phyloP scores from a whole-genome alignment of 2,113 vertebrate species.

The Hystrix brachyura region DNA sequence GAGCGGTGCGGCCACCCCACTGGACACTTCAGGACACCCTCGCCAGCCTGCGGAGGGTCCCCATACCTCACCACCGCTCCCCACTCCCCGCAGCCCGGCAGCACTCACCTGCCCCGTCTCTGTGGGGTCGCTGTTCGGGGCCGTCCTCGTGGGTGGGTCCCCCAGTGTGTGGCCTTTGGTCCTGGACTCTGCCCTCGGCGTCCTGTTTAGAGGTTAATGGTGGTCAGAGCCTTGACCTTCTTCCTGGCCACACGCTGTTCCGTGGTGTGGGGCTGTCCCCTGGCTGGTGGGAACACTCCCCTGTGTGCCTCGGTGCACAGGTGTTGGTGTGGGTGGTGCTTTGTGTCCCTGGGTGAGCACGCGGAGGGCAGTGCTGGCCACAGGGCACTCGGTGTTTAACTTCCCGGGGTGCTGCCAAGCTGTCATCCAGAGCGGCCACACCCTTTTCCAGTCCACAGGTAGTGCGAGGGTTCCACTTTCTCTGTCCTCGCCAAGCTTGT shows the following conservation, averaged over 20 bases:
- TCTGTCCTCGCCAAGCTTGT: too few species aligned
- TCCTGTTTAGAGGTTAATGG: not conserved
- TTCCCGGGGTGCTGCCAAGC: not conserved
- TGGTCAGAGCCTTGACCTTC: not conserved
- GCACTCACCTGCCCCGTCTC: not conserved
- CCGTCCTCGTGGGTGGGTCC: not conserved
- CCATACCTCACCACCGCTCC: not conserved
- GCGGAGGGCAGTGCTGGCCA: too few species aligned
- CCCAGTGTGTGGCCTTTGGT: not conserved
- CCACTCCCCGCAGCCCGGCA: too few species aligned
- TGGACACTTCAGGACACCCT: not conserved
- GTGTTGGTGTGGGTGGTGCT: not conserved
- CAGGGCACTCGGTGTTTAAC: not conserved
- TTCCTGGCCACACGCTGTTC: not conserved
- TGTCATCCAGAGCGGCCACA: not conserved
- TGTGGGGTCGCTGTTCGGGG: not conserved
- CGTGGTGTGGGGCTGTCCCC: not conserved
- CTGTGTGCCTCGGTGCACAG: accelerated
- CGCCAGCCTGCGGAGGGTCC: not conserved
- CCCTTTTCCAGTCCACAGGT: accelerated
- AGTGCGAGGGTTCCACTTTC: accelerated
- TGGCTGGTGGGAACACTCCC: not conserved
- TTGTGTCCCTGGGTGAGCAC: not conserved
- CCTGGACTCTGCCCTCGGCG: not conserved
- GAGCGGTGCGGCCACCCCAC: not conserved